phyloP scores from a whole-genome alignment of 1,140 invertebrate species.

The Pseudachorutes palmiensis region DNA sequence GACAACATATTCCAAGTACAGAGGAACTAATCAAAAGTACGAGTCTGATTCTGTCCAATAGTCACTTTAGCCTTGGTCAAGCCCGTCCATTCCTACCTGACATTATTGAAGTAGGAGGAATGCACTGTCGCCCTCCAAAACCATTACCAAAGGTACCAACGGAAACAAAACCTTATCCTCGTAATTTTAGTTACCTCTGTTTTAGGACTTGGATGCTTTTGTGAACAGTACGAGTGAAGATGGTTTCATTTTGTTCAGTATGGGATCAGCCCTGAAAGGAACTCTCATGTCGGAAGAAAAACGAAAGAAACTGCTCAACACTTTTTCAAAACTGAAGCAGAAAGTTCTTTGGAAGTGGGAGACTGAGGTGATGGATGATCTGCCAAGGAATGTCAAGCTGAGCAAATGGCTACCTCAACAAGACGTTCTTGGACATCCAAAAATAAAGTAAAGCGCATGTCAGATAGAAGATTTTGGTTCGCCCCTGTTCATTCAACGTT shows the following conservation, averaged over 20 bases:
- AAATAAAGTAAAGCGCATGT: background rate
- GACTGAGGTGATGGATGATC: background rate
- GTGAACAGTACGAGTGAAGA: slow-evolving; percentile 1
- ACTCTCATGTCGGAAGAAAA: background rate
- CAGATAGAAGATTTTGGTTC: no score
- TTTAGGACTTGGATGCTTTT: slow-evolving; percentile 16
- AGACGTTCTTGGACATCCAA: slow-evolving; percentile 38
- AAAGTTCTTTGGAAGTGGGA: slow-evolving; percentile 35
- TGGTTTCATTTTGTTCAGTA: slow-evolving; percentile 21
- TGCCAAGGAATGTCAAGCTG: slow-evolving; percentile 29
- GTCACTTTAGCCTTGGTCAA: slow-evolving; percentile 21
- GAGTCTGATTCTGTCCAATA: slow-evolving; percentile 33
- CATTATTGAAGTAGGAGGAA: slow-evolving; percentile 44
- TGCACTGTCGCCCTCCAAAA: slow-evolving; percentile 28
- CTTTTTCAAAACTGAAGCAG: slow-evolving; percentile 12
- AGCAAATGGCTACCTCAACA: slow-evolving; percentile 32
- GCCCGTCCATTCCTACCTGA: slow-evolving; percentile 27
- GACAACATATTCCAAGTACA: slow-evolving; percentile 15
- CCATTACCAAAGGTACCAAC: slow-evolving; percentile 14
- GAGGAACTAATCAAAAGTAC: slow-evolving; percentile 24
- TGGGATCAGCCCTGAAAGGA: slow-evolving; percentile 3
- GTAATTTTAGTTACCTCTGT: background rate
- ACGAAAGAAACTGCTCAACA: slow-evolving; percentile 26
- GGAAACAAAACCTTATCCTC: background rate
- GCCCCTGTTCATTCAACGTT: background rate